Evolutionary conservation across 2,888 invertebrate species (phyloP).

Genomic region (Aplocera efformata): DNA sequence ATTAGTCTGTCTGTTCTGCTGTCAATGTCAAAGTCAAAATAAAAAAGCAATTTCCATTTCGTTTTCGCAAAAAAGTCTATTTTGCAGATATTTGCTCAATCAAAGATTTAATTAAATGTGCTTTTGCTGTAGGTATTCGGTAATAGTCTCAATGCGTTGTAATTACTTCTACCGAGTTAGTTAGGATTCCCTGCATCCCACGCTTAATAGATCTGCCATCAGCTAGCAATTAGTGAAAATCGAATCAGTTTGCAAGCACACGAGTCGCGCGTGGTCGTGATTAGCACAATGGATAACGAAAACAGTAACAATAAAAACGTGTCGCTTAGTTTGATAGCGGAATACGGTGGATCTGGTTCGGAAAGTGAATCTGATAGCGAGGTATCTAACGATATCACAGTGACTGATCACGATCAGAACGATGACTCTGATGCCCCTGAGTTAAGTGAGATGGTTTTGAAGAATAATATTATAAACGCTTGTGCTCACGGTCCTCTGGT

Average conservation of each 20-base stretch:
- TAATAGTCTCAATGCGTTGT: conserved; percentile 10
- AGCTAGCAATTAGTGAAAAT: conserved; percentile 19
- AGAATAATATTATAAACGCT: conserved; percentile 75
- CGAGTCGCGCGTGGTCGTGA: conserved; percentile 32
- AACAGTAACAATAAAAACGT: conserved; percentile 71
- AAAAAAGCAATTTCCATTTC: conserved; percentile 2
- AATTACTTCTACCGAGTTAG: conserved; percentile 6
- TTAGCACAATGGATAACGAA: conserved; percentile 68
- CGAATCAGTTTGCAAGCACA: conserved; percentile 21
- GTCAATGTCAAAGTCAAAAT: conserved; percentile 6
- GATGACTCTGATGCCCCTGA: conserved; percentile 65
- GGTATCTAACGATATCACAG: conserved; percentile 24
- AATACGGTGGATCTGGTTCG: conserved; percentile 66
- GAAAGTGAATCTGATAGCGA: conserved; percentile 71
- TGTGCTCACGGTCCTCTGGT: conserved; percentile 72
- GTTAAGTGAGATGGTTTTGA: conserved; percentile 73
- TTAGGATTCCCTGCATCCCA: conserved; percentile 10
- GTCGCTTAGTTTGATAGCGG: conserved; percentile 70
- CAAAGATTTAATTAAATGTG: conserved; percentile 1
- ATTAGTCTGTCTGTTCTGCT: no score
- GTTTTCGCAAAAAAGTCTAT: conserved; percentile 8
- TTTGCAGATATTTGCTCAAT: conserved; percentile 11
- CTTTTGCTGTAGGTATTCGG: conserved; percentile 3
- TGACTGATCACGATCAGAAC: conserved; percentile 48
- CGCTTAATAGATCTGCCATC: conserved; percentile 1